Conservation (phyloP, 2,113 vertebrate genomes). For the Eulemur macaco region DNA sequence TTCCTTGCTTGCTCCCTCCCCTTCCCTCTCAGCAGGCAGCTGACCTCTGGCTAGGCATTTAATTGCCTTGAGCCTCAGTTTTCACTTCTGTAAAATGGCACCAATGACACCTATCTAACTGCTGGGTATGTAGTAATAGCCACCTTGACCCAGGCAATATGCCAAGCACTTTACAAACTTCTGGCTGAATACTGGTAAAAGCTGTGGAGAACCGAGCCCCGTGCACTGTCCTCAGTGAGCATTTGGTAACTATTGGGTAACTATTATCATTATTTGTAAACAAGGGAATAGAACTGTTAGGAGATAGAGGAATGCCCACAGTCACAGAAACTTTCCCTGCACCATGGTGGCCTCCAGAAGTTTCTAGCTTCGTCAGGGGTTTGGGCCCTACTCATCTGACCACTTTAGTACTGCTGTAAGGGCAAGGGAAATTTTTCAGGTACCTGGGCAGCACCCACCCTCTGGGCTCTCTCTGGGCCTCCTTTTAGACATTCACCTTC, state of each 20-base stretch:
- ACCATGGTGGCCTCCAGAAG: background rate
- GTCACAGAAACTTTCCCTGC: background rate
- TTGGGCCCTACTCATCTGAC: background rate
- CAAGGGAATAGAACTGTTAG: background rate
- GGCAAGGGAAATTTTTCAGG: no score
- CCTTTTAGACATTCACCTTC: background rate
- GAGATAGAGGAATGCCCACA: background rate
- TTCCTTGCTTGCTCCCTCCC: background rate
- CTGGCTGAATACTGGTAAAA: background rate
- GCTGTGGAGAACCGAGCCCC: background rate
- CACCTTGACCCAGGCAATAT: background rate
- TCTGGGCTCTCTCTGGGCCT: background rate
- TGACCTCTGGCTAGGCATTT: background rate
- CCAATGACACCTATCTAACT: background rate
- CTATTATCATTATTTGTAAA: background rate
- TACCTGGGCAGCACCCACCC: background rate
- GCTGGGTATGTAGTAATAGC: background rate
- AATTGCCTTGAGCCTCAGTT: background rate
- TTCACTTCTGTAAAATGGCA: slow-evolving; percentile 42
- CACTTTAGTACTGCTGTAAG: background rate
- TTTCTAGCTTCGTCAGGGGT: background rate
- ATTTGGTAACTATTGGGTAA: background rate
- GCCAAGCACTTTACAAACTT: background rate
- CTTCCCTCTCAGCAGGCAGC: background rate
- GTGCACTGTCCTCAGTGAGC: background rate